Conservation (phyloP, 2,113 vertebrate genomes). For the Prinia subflava region DNA sequence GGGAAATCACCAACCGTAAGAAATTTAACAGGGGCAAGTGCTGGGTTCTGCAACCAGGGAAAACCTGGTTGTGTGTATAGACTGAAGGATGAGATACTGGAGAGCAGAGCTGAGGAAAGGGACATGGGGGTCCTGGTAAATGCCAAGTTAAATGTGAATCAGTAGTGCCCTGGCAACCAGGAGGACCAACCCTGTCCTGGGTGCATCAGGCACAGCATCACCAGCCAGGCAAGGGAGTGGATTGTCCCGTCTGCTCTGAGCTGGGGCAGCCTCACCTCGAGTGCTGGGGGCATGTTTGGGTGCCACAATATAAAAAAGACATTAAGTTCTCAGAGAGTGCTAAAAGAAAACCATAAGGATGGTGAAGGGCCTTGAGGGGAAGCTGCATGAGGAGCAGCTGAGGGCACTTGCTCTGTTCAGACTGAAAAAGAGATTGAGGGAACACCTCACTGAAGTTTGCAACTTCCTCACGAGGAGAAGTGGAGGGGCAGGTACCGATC, state of each 20-base stretch:
- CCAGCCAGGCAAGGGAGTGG: not conserved
- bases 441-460: not conserved
- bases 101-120: not conserved
- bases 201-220: not conserved
- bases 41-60: not conserved
- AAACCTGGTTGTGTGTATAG: not conserved
- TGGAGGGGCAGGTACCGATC: not conserved
- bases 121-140: fast-evolving
- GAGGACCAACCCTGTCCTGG: not conserved
- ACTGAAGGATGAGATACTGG: not conserved
- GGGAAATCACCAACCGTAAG: not conserved
- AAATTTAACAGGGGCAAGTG: not conserved
- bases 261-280: fast-evolving
- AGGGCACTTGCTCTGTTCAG: not conserved
- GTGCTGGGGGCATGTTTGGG: not conserved
- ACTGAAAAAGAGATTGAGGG: not conserved
- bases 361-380: not conserved
- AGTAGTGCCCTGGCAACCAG: not conserved
- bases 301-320: not conserved
- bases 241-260: not conserved
- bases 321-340: not conserved
- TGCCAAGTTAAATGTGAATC: not conserved
- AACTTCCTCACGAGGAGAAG: not conserved
- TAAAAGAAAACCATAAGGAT: not conserved
- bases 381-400: not conserved